phyloP scores from a whole-genome alignment of 2,113 vertebrate species.

The Petromus typicus region DNA sequence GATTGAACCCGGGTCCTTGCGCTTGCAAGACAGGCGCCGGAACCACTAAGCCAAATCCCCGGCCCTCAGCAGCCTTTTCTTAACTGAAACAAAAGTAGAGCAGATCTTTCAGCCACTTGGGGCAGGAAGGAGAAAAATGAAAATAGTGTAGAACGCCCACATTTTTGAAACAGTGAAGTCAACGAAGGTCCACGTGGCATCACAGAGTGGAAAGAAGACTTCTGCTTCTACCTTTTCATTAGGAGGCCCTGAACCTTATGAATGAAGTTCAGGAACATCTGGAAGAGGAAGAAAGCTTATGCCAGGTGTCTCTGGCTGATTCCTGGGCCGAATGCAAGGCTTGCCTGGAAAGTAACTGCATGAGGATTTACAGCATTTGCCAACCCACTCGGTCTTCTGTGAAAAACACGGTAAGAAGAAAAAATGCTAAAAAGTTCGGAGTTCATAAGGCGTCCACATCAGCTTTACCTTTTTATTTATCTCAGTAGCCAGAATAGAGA shows the following conservation, averaged over 20 bases:
- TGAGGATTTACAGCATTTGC: slow-evolving; percentile 91
- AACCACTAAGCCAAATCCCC: no score
- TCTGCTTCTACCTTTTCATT: slow-evolving; percentile 67
- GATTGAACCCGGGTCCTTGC: no score
- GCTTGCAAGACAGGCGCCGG: no score
- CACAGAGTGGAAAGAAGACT: neutral
- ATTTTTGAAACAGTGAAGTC: slow-evolving; percentile 33
- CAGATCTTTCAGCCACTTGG: neutral
- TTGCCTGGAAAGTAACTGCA: slow-evolving; percentile 92
- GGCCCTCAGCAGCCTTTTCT: neutral
- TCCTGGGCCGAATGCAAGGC: slow-evolving; percentile 92
- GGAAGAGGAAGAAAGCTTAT: slow-evolving; percentile 91
- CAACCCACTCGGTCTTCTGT: slow-evolving; percentile 87
- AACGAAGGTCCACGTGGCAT: neutral
- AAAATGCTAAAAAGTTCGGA: slow-evolving; percentile 1
- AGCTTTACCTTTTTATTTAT: neutral
- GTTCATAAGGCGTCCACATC: neutral
- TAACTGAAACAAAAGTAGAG: neutral
- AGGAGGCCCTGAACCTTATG: slow-evolving; percentile 91
- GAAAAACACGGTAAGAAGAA: slow-evolving; percentile 88
- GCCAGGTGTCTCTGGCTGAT: slow-evolving; percentile 87
- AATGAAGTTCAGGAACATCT: slow-evolving; percentile 92
- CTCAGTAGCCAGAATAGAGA: neutral
- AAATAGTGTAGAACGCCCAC: neutral
- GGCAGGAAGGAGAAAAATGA: neutral